Evolutionary conservation across 2,113 vertebrate species (phyloP), one percentile per base, ranked within the genome.

Genomic region (Bufo gargarizans): DNA sequence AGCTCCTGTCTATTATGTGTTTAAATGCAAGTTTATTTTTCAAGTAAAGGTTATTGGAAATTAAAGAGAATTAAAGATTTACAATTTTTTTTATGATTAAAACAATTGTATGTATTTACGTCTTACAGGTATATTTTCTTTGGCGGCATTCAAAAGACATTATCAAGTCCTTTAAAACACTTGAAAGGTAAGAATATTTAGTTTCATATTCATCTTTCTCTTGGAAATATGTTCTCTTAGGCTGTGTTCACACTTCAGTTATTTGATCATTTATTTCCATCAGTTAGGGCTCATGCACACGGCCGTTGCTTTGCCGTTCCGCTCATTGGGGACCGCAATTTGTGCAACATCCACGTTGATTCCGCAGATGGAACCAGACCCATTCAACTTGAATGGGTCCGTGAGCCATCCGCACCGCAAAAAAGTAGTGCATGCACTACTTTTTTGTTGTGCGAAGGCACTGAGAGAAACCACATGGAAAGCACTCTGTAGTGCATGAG

Each of bases 131-230:
- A 12, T 76, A 82, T 74, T 88, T 88, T 76, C 80, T 88, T 5
- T 88, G 86, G 86, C 76, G 49, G 33, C 86, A 88, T 83, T 88
- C 86, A 61, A 82, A 88, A 55, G 86, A 88, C 61, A 16, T 88
- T 22, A 83, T 88, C 67, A 82, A 77, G n/a, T 76, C 86, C 20
- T 88, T 82, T 22, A 88, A 88, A 88, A 83, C 55, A 17, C 13
- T 88, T 59, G 86, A 88, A 61, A 88, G 86, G 86, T 88, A 76
- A 74, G 59, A 49, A 22, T 56, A 43, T 79, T 79, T 43, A 2
- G 43, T 79, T 56, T 55, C 72, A n/a, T 22, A 20, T 78, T 11
- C n/a, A 22, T 77, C n/a, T 20, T 53, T 1, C 3, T 72, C 33
- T 43, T 16, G 69, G 69, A 13, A 72, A 4, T 4, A 4, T 43